These are phyloP conservation scores for Rhea pennata DNA, from an alignment of 2,113 vertebrate species.

Conservation along the genomic window DNA sequence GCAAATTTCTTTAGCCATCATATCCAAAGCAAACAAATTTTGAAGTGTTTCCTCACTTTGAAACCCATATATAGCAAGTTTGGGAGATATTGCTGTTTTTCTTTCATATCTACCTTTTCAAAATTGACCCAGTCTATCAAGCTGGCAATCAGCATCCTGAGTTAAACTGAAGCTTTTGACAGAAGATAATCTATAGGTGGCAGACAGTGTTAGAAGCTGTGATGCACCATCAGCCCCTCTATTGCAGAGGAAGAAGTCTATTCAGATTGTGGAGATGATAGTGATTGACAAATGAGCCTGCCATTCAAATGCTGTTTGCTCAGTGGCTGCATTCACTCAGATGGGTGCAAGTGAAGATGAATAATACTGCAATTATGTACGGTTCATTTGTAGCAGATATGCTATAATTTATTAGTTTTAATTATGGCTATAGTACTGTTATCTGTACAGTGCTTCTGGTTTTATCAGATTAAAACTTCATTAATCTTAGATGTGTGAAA, in stretches of 20 bases:
- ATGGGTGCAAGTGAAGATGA: background rate
- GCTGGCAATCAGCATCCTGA: background rate
- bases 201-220: background rate
- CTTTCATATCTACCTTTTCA: background rate
- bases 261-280: background rate
- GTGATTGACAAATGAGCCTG: background rate
- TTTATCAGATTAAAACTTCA: background rate
- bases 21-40: background rate
- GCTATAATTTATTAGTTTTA: background rate
- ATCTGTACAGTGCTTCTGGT: background rate
- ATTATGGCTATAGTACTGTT: background rate
- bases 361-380: background rate
- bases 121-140: background rate
- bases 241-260: background rate
- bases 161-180: background rate
- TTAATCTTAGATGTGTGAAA: background rate
- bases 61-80: background rate
- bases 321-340: background rate
- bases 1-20: background rate
- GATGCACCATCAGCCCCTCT: background rate
- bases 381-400: background rate
- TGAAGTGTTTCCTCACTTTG: background rate
- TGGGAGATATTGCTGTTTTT: background rate
- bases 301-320: background rate
- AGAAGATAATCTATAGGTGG: background rate